Evolutionary conservation across 37 sponge, comb jelly and placozoan genomes (phyloP), one percentile per base, ranked within the genome.

Genomic region (Halichondria panicea): DNA sequence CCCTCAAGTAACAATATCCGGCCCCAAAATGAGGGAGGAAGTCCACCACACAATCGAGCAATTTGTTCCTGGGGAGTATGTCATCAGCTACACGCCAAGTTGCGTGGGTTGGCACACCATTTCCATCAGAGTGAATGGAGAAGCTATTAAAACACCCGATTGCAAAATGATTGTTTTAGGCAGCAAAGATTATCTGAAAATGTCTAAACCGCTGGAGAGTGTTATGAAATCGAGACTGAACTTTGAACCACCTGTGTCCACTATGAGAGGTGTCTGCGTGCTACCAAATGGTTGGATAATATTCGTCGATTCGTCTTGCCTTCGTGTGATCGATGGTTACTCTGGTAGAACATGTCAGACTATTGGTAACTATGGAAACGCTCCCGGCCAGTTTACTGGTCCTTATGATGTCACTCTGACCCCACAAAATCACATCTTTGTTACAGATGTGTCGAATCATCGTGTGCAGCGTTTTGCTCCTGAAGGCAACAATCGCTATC

Each of bases 291-390:
- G 63, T 1, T n/a, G 61, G 3, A 45, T 80, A 45, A 52, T 80
- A n/a, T 70, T 80, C 48, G 60, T 60, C 1, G 80, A 80, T 55
- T 61, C 63, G 22, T 80, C 70, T 71, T 80, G 63, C 34, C 53
- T 80, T 15, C 61, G 80, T 7, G 62, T 80, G 27, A 38, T 80
- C 0, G 38, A 59, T 13, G 50, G 71, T 4, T 4, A 24, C 53
- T 34, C 31, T 24, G 76, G 76, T 18, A 48, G 48, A 22, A 59
- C 70, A 3, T 6, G 60, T 19, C 48, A 25, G 24, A 80, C 80
- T 25, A 71, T 67, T 33, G 80, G 80, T 6, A 60, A 46, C 1
- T 80, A 70, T 56, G 80, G 80, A 24, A 71, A 41, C 22, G 72
- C 22, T 24, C 73, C 63, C 0, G 55, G 65, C 32, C 65, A 81